Conservation (phyloP, 2,797 vertebrate species). For the Onychomys torridus region DNA sequence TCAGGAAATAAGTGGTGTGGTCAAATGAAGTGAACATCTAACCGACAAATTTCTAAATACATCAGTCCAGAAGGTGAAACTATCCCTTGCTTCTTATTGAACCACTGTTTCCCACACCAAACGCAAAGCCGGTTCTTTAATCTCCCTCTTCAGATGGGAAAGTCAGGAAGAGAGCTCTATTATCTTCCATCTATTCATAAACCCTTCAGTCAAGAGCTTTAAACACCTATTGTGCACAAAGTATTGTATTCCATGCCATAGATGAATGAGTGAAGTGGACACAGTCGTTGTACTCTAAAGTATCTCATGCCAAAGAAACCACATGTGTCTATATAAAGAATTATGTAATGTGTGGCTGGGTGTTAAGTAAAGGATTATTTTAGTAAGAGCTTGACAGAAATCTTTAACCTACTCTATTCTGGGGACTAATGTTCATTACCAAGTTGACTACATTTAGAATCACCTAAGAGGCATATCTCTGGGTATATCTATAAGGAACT, state of each 20-base stretch:
- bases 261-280: not conserved
- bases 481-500: not conserved
- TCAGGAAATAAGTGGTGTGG: conserved; percentile 42
- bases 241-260: not conserved
- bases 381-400: conserved; percentile 17
- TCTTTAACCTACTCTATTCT: not conserved
- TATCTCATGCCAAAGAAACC: not conserved
- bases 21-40: conserved; percentile 61
- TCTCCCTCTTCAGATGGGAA: not conserved
- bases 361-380: not conserved
- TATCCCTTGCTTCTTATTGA: conserved; percentile 51
- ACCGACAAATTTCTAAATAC: conserved; percentile 59
- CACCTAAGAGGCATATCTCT: not conserved
- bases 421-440: not conserved
- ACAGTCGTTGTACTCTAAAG: not conserved
- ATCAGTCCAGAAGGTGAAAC: conserved; percentile 56
- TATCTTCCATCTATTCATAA: not conserved
- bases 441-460: not conserved
- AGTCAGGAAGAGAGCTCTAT: not conserved
- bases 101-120: conserved; percentile 11
- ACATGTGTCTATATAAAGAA: not conserved
- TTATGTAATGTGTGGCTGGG: not conserved
- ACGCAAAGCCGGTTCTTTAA: not conserved
- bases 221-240: not conserved
- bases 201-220: not conserved